Evolutionary conservation across 2,113 vertebrate genomes (phyloP).

Genomic region (Crotophaga sulcirostris): DNA sequence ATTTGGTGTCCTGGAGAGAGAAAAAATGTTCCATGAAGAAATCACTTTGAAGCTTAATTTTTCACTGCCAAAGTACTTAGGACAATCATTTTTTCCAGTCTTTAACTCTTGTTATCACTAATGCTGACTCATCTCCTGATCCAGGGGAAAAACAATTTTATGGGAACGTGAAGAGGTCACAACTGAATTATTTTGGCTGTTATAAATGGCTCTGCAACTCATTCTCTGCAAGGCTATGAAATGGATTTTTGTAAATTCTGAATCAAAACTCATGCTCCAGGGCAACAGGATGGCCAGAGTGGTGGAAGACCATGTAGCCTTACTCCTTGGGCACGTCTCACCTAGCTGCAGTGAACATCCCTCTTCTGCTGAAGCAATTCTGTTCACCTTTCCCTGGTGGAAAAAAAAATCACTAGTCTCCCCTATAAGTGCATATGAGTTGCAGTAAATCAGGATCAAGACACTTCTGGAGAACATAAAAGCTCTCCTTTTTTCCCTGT

Average conservation of each 20-base stretch:
- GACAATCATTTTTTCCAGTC: constrained; percentile 68
- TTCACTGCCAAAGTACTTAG: constrained; percentile 66
- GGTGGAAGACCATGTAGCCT: background rate
- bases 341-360: background rate
- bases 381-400: background rate
- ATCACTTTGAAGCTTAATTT: constrained; percentile 66
- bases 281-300: background rate
- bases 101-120: constrained; percentile 67
- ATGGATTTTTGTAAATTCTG: background rate
- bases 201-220: constrained; percentile 21
- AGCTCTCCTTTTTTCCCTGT: background rate
- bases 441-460: background rate
- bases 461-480: background rate
- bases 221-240: background rate
- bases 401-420: background rate
- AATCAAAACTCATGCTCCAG: background rate
- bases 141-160: constrained; percentile 63
- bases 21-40: constrained; percentile 70
- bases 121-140: constrained; percentile 74
- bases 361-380: background rate
- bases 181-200: constrained; percentile 56
- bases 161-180: constrained; percentile 51
- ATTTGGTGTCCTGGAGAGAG: constrained; percentile 56
- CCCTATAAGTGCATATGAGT: background rate
- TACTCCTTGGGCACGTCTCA: background rate